Evolutionary conservation across 2,113 vertebrate genomes (phyloP).

Genomic region (Phoenicopterus ruber): DNA sequence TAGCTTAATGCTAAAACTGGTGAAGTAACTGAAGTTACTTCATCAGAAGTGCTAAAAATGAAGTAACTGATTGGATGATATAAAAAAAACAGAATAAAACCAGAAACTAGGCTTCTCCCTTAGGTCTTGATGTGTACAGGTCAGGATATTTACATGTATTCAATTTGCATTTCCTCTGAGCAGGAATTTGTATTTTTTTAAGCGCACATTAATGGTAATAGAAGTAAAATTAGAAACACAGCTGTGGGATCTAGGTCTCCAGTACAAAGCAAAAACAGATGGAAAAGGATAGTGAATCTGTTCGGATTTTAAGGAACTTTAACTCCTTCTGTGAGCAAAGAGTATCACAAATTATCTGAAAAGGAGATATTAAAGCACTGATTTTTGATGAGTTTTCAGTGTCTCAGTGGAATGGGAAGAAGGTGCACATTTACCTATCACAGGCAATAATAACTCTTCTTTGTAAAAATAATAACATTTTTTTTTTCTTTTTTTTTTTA

Average conservation of each 20-base stretch:
- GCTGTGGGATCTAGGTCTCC: not conserved
- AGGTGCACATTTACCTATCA: not conserved
- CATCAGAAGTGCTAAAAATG: too few species aligned
- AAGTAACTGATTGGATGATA: not conserved
- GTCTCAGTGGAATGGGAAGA: not conserved
- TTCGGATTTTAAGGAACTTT: not conserved
- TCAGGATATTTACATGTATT: not conserved
- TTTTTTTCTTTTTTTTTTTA: not conserved
- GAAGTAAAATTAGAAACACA: conserved; percentile 9
- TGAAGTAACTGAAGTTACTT: not conserved
- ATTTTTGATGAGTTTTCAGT: not conserved
- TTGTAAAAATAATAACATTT: not conserved
- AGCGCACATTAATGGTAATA: not conserved
- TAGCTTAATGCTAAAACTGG: not conserved
- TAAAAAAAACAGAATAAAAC: not conserved
- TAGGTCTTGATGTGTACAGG: not conserved
- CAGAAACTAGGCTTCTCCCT: not conserved
- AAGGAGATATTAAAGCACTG: not conserved
- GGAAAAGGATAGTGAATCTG: not conserved
- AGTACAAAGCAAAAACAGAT: not conserved
- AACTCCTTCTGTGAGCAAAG: not conserved
- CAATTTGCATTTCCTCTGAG: not conserved
- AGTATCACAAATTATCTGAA: not conserved
- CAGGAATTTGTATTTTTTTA: not conserved
- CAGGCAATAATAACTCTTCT: not conserved